These are phyloP conservation scores for Lordiphosa clarofinis DNA, from an alignment of 1,140 invertebrate species.

Conservation along the genomic window DNA sequence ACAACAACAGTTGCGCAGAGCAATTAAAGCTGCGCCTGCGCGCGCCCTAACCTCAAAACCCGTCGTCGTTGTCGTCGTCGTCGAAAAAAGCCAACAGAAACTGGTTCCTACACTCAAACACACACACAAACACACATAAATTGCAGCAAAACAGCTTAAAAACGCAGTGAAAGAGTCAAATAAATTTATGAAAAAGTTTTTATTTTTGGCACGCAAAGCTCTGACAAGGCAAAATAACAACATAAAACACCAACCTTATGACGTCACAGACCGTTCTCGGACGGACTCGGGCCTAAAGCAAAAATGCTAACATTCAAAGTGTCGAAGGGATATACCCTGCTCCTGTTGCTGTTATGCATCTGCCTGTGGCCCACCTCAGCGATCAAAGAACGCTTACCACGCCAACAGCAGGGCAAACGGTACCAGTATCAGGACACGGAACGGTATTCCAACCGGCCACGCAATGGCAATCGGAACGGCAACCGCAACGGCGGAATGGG, in stretches of 20 bases:
- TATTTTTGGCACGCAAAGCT: constrained; percentile 65
- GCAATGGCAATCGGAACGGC: constrained; percentile 20
- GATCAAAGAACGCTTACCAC: constrained; percentile 30
- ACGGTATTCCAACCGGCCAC: constrained; percentile 28
- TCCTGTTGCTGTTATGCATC: constrained; percentile 37
- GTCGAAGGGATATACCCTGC: constrained; percentile 29
- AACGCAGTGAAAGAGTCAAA: constrained; percentile 69
- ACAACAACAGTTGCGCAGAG: constrained; percentile 35
- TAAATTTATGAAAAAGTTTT: constrained; percentile 45
- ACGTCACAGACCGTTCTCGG: constrained; percentile 40
- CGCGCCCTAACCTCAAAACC: constrained; percentile 63
- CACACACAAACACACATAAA: constrained; percentile 16
- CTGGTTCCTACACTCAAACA: constrained; percentile 58
- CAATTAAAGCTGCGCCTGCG: constrained; percentile 69
- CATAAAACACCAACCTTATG: constrained; percentile 32
- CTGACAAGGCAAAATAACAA: constrained; percentile 35
- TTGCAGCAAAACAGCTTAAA: constrained; percentile 40
- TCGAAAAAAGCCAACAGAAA: constrained; percentile 39
- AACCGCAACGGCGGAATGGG: constrained; percentile 2
- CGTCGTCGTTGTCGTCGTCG: constrained; percentile 5
- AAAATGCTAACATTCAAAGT: constrained; percentile 32
- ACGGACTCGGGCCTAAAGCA: constrained; percentile 25
- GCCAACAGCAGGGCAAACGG: not conserved
- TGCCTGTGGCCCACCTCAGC: constrained; percentile 57
- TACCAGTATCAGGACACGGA: not conserved